Evolutionary conservation across 2,888 invertebrate species (phyloP).

Genomic region (Tribolium freemani): DNA sequence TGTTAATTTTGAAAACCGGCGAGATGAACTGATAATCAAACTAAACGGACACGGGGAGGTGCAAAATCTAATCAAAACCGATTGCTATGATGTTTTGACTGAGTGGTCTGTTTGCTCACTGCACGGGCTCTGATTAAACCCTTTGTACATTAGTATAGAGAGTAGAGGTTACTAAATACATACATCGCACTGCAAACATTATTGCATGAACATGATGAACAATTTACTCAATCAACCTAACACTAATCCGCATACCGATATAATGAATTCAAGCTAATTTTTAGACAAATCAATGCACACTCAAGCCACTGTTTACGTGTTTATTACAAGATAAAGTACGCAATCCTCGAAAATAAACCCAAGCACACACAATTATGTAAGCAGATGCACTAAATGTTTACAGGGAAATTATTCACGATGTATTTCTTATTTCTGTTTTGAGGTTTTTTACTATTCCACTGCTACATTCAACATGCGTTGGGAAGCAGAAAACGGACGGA

Average conservation of each 20-base stretch:
- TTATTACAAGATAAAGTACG: background rate
- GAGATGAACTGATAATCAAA: conserved; percentile 35
- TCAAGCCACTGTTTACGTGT: conserved; percentile 9
- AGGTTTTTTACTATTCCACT: conserved; percentile 33
- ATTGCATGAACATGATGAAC: conserved; percentile 58
- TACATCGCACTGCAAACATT: conserved; percentile 57
- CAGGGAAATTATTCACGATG: conserved; percentile 16
- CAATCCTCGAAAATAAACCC: conserved; percentile 15
- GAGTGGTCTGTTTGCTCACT: conserved; percentile 64
- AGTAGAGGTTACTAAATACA: conserved; percentile 60
- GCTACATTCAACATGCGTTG: conserved; percentile 11
- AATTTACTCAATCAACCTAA: conserved; percentile 57
- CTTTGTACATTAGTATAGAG: conserved; percentile 62
- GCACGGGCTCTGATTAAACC: conserved; percentile 61
- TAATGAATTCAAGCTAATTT: conserved; percentile 10
- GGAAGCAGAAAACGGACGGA: conserved; percentile 21
- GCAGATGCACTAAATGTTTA: conserved; percentile 21
- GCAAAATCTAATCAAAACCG: conserved; percentile 68
- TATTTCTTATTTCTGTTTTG: conserved; percentile 27
- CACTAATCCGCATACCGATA: conserved; percentile 32
- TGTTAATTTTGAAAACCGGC: conserved; percentile 37
- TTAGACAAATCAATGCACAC: conserved; percentile 2
- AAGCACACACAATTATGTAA: conserved; percentile 19
- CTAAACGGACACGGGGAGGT: conserved; percentile 55
- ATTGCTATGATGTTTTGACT: conserved; percentile 69